Evolutionary conservation across 2,113 vertebrate species (phyloP), one percentile per base, ranked within the genome.

Genomic region (Nothoprocta perdicaria): DNA sequence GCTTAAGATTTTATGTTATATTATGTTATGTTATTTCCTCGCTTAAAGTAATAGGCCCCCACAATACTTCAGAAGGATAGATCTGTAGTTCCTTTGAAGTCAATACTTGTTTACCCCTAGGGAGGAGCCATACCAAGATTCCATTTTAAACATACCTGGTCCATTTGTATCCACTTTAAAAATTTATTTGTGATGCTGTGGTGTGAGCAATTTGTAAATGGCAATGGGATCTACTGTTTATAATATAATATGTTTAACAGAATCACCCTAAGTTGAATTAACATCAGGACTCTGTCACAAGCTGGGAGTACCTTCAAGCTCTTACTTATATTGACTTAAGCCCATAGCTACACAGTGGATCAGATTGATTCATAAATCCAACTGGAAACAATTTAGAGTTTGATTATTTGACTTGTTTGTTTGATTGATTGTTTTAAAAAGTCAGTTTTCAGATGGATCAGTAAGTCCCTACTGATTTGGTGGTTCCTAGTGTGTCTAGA

Each of bases 101-200:
- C 83, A 65, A 1, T 79, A 31, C 62, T 45, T 57, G 35, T 86
- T 90, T 84, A 78, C 48, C 80, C 26, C 77, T 57, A 2, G 6
- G 84, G 62, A 81, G 74, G 43, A 91, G 86, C 69, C 23, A 6
- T 58, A 92, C 90, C 90, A 91, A 48, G 74, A 60, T 60, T 38
- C 6, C 6, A 4, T 95, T 91, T 92, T 66, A 84, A 86, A 88
- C 63, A 75, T 88, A 84, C 80, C 77, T 86, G 66, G 8, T 90
- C 53, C 65, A 85, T 96, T 94, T 96, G 75, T 91, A 93, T 93
- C 67, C 50, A 33, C 65, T 94, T 90, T 9, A 82, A 91, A 60
- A 91, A 68, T 90, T 88, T 4, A 67, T 86, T 65, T 78, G 9
- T 72, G 24, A 13, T 72, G 46, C 52, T 78, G 2, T 75, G 69